A percentile compares a stretch with the other conserved stretches of the same genome.
Conservation (phyloP, 2,888 invertebrate genomes). For the Torymus auratus region DNA sequence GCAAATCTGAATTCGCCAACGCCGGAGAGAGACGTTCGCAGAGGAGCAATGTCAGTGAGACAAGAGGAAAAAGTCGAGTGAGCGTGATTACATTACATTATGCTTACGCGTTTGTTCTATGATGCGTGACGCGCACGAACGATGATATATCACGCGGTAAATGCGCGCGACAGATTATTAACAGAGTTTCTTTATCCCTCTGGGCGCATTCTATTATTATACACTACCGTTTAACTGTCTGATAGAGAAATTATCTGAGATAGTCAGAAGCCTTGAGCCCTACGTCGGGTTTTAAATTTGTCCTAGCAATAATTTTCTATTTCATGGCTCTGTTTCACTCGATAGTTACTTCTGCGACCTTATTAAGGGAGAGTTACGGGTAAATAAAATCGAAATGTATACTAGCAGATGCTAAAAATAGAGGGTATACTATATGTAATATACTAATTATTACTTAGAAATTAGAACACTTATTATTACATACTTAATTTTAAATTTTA, state of each 20-base stretch:
- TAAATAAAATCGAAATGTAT: no score
- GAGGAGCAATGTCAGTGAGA: constrained; percentile 39
- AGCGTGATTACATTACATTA: constrained; percentile 29
- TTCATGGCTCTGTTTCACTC: not conserved
- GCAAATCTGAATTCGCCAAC: constrained; percentile 37
- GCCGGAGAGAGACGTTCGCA: not conserved
- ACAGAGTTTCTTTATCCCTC: constrained; percentile 55
- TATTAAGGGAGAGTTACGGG: no score
- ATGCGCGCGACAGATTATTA: constrained; percentile 61
- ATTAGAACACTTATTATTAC: no score
- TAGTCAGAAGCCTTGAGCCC: constrained; percentile 53
- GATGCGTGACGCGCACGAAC: constrained; percentile 15
- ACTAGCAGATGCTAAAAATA: no score
- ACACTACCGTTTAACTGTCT: constrained; percentile 67
- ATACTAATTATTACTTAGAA: no score
- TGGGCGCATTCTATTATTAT: constrained; percentile 62
- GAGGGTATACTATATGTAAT: no score
- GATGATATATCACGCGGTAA: constrained; percentile 30
- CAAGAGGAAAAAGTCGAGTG: constrained; percentile 8
- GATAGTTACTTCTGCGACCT: no score
- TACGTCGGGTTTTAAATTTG: constrained; percentile 19
- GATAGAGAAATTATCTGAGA: constrained; percentile 63
- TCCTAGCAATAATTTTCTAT: constrained; percentile 50
- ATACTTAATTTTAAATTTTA: no score
- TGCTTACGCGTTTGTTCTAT: constrained; percentile 14